Evolutionary conservation across 1,140 invertebrate genomes (phyloP), one percentile per base, ranked within the genome.

Genomic region (Lordiphosa clarofinis): DNA sequence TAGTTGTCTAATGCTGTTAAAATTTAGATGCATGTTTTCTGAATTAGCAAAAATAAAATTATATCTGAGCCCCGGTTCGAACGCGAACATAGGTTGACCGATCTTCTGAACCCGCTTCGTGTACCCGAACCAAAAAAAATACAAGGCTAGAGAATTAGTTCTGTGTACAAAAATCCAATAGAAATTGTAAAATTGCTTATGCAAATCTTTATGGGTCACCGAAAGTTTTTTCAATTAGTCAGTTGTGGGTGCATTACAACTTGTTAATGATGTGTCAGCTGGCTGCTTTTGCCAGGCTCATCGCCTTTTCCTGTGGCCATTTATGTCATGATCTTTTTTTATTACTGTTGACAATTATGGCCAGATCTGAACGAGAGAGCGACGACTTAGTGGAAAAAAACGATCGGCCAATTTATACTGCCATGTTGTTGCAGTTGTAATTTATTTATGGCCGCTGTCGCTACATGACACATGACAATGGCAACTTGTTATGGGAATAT

Each of bases 391-490:
- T 19, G 40, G 60, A 37, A 50, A 48, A 46, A 57, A 52, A 44
- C 73, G 72, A 63, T 63, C 56, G 61, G 56, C 58, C 69, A 84
- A 73, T 78, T 73, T 78, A 73, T 68, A 86, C 86, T 78, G 78
- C 68, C 72, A 69, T 64, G 72, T 66, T 61, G 72, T 57, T 82
- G 73, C 52, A 59, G 42, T 69, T 73, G 79, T 84, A 86, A 84
- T 84, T 84, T 86, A 84, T 84, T 84, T 84, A 84, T 84, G 79
- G 76, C 69, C 58, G 67, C 68, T 84, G 76, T 84, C 69, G 73
- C 69, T 66, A 84, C 78, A 84, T 84, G 79, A 86, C 78, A 84
- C 79, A 73, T 84, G 73, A 84, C 79, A 84, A 84, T 78, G 73
- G 64, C 78, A 81, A 81, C 76, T 81, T 81, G 76, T 82, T 84